These are phyloP conservation scores for Furnarius figulus DNA, from an alignment of 2,113 vertebrate genomes.

Conservation along the genomic window DNA sequence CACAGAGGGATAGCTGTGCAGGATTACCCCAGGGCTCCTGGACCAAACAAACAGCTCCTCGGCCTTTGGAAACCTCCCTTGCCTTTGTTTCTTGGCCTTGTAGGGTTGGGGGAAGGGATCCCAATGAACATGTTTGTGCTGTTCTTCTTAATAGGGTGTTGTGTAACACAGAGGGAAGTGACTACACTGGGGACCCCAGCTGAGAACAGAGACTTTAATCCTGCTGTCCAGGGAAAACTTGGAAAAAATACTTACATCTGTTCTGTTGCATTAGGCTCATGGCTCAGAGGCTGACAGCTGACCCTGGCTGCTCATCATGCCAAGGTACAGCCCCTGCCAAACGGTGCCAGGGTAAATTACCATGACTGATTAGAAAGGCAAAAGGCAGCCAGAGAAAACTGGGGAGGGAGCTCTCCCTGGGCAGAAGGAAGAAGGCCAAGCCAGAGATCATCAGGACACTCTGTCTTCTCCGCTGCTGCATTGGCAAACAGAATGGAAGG, in stretches of 20 bases:
- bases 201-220: slow-evolving; percentile 74
- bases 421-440: not conserved
- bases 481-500: not conserved
- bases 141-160: slow-evolving; percentile 66
- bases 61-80: not conserved
- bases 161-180: slow-evolving; percentile 66
- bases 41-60: not conserved
- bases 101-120: slow-evolving; percentile 15
- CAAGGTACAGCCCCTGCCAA: slow-evolving; percentile 34
- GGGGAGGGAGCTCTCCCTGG: not conserved
- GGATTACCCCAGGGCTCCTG: not conserved
- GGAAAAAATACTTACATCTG: slow-evolving; percentile 71
- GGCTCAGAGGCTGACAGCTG: slow-evolving; percentile 67
- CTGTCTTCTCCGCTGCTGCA: not conserved
- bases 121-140: slow-evolving; percentile 42
- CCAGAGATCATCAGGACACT: not conserved
- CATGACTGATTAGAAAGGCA: slow-evolving; percentile 47
- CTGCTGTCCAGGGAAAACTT: slow-evolving; percentile 61
- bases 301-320: slow-evolving; percentile 61
- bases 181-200: slow-evolving; percentile 58
- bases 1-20: not conserved
- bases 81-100: not conserved
- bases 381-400: slow-evolving; percentile 42
- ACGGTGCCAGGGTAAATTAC: slow-evolving; percentile 57
- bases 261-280: slow-evolving; percentile 64